Percentiles rank a stretch among this genome's conserved stretches.
These are phyloP conservation scores for Guaruba guarouba DNA, from an alignment of 2,113 vertebrate species.

Conservation along the genomic window DNA sequence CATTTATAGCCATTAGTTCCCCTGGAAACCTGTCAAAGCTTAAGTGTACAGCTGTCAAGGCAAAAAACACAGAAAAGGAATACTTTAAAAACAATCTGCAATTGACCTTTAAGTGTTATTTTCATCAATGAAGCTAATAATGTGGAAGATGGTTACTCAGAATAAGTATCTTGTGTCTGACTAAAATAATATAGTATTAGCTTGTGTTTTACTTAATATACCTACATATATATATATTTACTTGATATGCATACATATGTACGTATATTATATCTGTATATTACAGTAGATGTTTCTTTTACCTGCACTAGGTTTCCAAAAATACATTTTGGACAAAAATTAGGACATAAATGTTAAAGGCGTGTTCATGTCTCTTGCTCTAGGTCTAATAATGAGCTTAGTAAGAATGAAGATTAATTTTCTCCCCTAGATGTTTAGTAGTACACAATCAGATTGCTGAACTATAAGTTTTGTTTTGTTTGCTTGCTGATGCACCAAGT, in stretches of 20 bases:
- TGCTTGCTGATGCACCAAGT: neutral
- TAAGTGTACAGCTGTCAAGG: neutral
- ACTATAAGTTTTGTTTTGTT: neutral
- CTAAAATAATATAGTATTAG: neutral
- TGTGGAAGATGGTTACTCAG: neutral
- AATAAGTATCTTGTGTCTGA: neutral
- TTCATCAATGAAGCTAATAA: neutral
- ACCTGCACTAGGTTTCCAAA: neutral
- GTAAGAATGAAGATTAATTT: neutral
- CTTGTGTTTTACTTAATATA: neutral
- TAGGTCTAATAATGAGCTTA: neutral
- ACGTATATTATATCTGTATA: neutral
- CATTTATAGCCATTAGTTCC: conserved; percentile 17
- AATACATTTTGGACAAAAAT: neutral
- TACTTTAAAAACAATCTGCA: neutral
- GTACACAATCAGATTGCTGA: neutral
- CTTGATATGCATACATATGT: neutral
- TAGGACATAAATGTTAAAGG: neutral
- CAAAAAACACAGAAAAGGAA: neutral
- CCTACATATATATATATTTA: neutral
- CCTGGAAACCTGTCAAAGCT: conserved; percentile 18
- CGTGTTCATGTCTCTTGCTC: neutral
- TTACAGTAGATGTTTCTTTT: neutral
- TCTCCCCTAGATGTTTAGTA: neutral
- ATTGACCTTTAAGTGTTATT: neutral